Evolutionary conservation across 1,140 invertebrate species (phyloP).

Genomic region (Drosophila orena): DNA sequence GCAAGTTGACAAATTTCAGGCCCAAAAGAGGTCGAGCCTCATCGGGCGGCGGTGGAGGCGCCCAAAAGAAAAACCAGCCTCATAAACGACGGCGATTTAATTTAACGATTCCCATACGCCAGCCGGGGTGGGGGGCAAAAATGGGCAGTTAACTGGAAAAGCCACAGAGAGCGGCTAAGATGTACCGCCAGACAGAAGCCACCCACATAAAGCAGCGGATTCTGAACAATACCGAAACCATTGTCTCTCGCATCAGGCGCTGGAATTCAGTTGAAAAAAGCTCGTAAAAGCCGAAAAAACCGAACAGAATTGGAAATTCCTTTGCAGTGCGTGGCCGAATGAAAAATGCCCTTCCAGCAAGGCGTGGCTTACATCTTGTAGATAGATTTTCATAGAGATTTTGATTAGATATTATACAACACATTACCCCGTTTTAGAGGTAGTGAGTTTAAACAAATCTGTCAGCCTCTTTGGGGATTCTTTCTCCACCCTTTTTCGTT

Average conservation of each 20-base stretch:
- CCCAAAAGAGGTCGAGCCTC: constrained; percentile 66
- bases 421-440: too few species aligned
- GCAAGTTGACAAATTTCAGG: constrained; percentile 78
- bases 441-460: too few species aligned
- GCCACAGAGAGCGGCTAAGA: constrained; percentile 17
- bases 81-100: constrained; percentile 82
- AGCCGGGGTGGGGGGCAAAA: constrained; percentile 26
- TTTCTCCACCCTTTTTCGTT: neutral
- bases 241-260: constrained; percentile 69
- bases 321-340: constrained; percentile 16
- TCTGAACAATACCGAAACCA: constrained; percentile 41
- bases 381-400: too few species aligned
- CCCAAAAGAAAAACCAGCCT: constrained; percentile 79
- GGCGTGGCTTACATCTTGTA: neutral
- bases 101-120: constrained; percentile 77
- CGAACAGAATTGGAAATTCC: constrained; percentile 18
- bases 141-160: constrained; percentile 68
- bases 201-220: constrained; percentile 75
- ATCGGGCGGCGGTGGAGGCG: constrained; percentile 52
- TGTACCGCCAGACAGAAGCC: constrained; percentile 54
- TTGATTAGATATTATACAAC: too few species aligned
- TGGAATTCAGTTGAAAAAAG: constrained; percentile 81
- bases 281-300: constrained; percentile 46
- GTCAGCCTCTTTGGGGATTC: neutral
- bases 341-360: constrained; percentile 33